Evolutionary conservation across 2,888 invertebrate species (phyloP), one percentile per base, ranked within the genome.

Genomic region (Hololepta plana): DNA sequence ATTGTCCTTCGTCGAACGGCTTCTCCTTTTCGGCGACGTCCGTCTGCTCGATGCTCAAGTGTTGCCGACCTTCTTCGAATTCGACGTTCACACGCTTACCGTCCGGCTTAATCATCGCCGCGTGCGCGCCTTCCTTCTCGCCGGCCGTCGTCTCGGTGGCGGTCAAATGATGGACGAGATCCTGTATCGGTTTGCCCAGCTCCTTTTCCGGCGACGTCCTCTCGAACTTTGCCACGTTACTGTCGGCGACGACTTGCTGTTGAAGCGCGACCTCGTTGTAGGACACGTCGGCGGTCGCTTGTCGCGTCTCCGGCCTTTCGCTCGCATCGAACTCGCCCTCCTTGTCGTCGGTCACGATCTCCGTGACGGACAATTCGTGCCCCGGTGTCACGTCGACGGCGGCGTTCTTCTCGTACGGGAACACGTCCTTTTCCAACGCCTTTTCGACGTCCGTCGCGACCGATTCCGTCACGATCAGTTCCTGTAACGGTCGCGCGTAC

Each of bases 361-460:
- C 68, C 6, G 64, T 70, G 10, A 76, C 51, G 35, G 64, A 62
- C 29, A 77, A 33, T 38, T 68, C 52, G 54, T 71, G 63, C 43
- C 51, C 66, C 51, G 59, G 65, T 45, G 53, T 58, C 48, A 62
- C 62, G 28, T 52, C 61, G 17, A 64, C 42, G 28, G 57, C 49
- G 3, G 62, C 60, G 14, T 67, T 67, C 36, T 55, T 58, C 32
- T 60, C 64, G 22, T 63, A 43, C 3, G 64, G 55, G 44, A 69
- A 59, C 33, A 59, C 57, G 39, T 69, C 64, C 20, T 57, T 24
- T 40, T 49, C 31, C 40, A 53, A 32, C 36, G 44, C 22, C 62
- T 52, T 37, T 53, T 58, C 42, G 51, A 53, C 32, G 62, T 79
- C 77, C 9, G 55, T 56, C 15, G 56, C 46, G 24, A 63, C 49